Conservation (phyloP, 2,888 invertebrate genomes). For the Epistrophe grossulariae region DNA sequence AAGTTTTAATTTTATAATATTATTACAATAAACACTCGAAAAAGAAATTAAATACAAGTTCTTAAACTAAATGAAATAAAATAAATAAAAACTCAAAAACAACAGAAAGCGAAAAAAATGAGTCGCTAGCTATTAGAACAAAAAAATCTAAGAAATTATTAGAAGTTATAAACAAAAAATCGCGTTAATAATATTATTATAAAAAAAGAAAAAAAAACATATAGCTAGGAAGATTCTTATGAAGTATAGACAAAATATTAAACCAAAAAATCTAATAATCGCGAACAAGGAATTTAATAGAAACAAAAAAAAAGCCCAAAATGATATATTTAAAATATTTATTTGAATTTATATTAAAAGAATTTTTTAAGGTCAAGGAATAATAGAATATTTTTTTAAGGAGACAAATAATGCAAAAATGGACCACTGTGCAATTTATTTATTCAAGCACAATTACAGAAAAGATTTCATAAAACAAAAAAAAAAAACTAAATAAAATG, state of each 20-base stretch:
- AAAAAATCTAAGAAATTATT: constrained; percentile 38
- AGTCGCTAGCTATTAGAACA: constrained; percentile 61
- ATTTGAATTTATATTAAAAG: constrained; percentile 28
- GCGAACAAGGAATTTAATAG: constrained; percentile 64
- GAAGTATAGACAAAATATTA: constrained; percentile 58
- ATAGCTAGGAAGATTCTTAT: constrained; percentile 75
- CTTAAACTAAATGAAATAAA: constrained; percentile 21
- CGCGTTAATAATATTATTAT: constrained; percentile 47
- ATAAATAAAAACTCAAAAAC: constrained; percentile 42
- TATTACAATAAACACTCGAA: constrained; percentile 24
- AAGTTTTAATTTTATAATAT: constrained; percentile 54
- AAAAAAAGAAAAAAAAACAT: constrained; percentile 1
- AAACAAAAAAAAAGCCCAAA: constrained; percentile 43
- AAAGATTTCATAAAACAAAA: constrained; percentile 56
- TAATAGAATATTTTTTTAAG: constrained; percentile 24
- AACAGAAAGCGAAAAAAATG: constrained; percentile 56
- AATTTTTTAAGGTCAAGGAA: constrained; percentile 73
- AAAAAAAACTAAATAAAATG: constrained; percentile 35
- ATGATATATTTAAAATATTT: constrained; percentile 34
- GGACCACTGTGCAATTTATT: constrained; percentile 74
- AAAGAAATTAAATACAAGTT: neutral
- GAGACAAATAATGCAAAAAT: constrained; percentile 36
- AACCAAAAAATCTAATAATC: constrained; percentile 54
- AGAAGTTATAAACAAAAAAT: constrained; percentile 56
- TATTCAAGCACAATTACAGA: constrained; percentile 62